Conservation (phyloP, 2,113 vertebrate genomes). For the Passer domesticus region DNA sequence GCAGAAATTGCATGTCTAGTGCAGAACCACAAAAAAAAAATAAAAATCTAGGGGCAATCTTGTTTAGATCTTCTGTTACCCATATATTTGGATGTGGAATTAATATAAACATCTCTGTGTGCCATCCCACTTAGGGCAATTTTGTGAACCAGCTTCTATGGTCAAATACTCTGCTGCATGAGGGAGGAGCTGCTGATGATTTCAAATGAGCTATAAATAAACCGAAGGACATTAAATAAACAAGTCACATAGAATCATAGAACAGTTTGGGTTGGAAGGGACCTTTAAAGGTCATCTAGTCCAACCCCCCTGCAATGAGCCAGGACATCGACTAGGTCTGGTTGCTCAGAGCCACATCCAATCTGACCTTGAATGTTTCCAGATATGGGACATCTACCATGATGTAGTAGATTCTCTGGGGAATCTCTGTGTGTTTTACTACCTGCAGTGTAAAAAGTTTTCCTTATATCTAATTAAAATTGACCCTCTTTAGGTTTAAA, state of each 20-base stretch:
- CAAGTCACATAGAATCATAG: neutral
- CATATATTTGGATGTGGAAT: neutral
- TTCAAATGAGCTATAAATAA: constrained; percentile 65
- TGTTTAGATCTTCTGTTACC: neutral
- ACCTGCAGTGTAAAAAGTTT: neutral
- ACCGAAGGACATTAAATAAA: constrained; percentile 13
- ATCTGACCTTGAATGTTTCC: neutral
- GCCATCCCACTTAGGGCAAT: neutral
- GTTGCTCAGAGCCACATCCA: neutral
- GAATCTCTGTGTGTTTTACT: neutral
- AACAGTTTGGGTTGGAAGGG: neutral
- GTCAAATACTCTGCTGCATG: constrained; percentile 25
- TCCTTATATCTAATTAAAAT: neutral
- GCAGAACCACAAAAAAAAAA: neutral
- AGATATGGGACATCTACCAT: neutral
- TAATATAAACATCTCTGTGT: neutral
- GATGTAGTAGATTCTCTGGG: neutral
- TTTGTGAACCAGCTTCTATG: constrained; percentile 13
- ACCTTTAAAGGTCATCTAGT: neutral
- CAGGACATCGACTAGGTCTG: neutral
- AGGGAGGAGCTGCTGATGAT: constrained; percentile 3
- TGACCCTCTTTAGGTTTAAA: neutral
- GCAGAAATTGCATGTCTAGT: neutral
- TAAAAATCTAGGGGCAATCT: neutral
- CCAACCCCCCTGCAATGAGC: neutral